A percentile compares a stretch with the other conserved stretches of the same genome.
phyloP scores from a whole-genome alignment of 2,888 invertebrate species.

The Stenchaetothrips biformis region DNA sequence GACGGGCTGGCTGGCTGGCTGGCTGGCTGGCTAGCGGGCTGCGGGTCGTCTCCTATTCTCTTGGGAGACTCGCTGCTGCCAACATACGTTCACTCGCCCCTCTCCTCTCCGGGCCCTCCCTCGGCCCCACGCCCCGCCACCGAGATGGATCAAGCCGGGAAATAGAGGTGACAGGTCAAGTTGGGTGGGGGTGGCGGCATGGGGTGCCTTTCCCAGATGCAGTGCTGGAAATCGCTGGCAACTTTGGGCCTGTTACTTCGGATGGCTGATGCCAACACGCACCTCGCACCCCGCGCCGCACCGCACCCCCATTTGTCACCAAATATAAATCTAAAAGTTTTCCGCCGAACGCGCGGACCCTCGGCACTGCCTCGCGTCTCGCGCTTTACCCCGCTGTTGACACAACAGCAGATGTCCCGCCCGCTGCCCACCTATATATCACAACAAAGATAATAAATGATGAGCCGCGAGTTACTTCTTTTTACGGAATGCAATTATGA shows the following conservation, averaged over 20 bases:
- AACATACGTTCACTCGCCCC: constrained; percentile 1
- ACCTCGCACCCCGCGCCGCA: background rate
- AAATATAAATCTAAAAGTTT: constrained; percentile 19
- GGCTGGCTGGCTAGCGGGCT: background rate
- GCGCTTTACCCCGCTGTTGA: background rate
- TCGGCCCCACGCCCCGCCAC: background rate
- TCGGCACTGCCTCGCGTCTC: background rate
- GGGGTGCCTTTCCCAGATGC: no score
- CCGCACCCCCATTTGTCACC: constrained; percentile 4
- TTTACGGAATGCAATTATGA: constrained; percentile 23
- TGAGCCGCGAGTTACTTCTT: constrained; percentile 15
- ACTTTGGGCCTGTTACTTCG: background rate
- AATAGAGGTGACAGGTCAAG: constrained; percentile 19
- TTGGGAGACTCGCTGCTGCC: background rate
- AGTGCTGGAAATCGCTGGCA: no score
- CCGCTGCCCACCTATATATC: constrained; percentile 15
- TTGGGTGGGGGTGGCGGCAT: no score
- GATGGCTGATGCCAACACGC: background rate
- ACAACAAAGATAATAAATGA: constrained; percentile 22
- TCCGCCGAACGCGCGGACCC: background rate
- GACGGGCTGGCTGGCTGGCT: background rate
- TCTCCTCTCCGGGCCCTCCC: background rate
- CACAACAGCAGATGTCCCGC: constrained; percentile 24
- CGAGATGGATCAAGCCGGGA: constrained; percentile 20
- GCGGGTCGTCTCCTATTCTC: constrained; percentile 1